These are phyloP conservation scores for Halyomorpha halys DNA, from an alignment of 1,140 invertebrate genomes.

Conservation along the genomic window DNA sequence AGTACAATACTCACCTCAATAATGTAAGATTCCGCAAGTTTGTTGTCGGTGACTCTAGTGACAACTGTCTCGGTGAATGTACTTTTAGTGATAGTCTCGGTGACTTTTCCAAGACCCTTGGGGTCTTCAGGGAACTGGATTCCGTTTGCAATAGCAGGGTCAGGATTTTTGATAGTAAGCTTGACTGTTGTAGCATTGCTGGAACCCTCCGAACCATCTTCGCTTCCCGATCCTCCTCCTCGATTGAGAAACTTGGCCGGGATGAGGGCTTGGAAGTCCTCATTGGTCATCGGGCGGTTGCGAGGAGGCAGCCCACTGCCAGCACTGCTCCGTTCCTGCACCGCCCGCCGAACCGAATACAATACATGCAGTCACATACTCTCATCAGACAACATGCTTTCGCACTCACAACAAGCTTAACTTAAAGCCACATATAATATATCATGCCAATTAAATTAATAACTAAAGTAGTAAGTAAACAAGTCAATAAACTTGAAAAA, in stretches of 20 bases:
- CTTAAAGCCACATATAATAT: slow-evolving; percentile 7
- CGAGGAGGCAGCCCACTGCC: background rate
- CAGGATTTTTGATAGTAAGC: slow-evolving; percentile 60
- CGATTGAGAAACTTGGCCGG: slow-evolving; percentile 66
- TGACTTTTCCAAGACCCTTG: slow-evolving; percentile 69
- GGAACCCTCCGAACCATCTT: slow-evolving; percentile 2
- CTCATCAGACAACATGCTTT: slow-evolving; percentile 3
- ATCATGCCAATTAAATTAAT: slow-evolving; percentile 1
- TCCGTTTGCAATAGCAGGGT: slow-evolving; percentile 41
- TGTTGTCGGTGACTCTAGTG: slow-evolving; percentile 83
- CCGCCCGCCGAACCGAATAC: background rate
- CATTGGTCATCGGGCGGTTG: slow-evolving; percentile 66
- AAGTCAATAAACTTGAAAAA: too few species aligned
- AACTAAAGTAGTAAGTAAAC: background rate
- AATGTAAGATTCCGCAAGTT: slow-evolving; percentile 66
- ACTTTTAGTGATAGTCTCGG: slow-evolving; percentile 86
- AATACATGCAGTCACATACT: slow-evolving; percentile 6
- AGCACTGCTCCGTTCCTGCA: slow-evolving; percentile 3
- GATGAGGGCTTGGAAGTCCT: slow-evolving; percentile 88
- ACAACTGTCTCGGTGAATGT: slow-evolving; percentile 89
- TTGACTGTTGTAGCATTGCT: slow-evolving; percentile 40
- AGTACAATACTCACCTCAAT: slow-evolving; percentile 61
- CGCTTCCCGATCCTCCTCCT: slow-evolving; percentile 26
- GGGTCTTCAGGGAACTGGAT: slow-evolving; percentile 70
- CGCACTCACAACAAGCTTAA: slow-evolving; percentile 16